These are phyloP conservation scores for Brachionus asplanchnoidis DNA, from an alignment of 1,140 invertebrate species.

Conservation along the genomic window DNA sequence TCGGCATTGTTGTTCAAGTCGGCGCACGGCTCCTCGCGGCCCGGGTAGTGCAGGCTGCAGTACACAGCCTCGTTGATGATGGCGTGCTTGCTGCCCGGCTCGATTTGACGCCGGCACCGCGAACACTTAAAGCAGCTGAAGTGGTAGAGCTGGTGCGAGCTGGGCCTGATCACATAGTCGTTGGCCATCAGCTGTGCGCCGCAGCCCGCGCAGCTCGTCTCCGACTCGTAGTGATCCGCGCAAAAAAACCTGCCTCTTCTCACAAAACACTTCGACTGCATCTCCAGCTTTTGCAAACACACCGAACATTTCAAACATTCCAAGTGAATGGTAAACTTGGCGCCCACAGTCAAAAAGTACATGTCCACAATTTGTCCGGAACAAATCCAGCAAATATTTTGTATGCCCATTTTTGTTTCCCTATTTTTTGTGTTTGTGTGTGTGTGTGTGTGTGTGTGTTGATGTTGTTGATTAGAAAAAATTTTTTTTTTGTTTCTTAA, in stretches of 20 bases:
- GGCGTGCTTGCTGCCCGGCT: background rate
- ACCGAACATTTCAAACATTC: slow-evolving; percentile 34
- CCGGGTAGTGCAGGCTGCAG: slow-evolving; percentile 2
- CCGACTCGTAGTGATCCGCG: background rate
- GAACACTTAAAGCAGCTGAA: slow-evolving; percentile 18
- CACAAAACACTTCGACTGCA: slow-evolving; percentile 36
- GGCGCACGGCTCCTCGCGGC: background rate
- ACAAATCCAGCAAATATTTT: slow-evolving; percentile 38
- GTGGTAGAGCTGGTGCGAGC: background rate
- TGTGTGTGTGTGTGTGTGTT: too few species aligned
- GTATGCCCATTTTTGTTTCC: background rate
- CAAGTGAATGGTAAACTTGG: background rate
- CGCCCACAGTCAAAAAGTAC: slow-evolving; percentile 29
- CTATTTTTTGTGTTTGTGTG: too few species aligned
- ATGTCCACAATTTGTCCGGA: background rate
- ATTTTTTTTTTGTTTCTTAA: background rate
- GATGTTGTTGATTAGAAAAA: background rate
- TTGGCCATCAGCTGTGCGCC: background rate
- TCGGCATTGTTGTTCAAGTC: background rate
- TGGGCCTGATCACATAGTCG: slow-evolving; percentile 23
- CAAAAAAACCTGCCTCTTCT: slow-evolving; percentile 5
- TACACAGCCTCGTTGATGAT: background rate
- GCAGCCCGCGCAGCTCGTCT: background rate
- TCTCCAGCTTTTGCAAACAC: slow-evolving; percentile 6
- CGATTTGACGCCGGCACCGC: background rate